Base-by-base conservation (phyloP, 1,140 invertebrate genomes). In the Cepaea nemoralis region DNA sequence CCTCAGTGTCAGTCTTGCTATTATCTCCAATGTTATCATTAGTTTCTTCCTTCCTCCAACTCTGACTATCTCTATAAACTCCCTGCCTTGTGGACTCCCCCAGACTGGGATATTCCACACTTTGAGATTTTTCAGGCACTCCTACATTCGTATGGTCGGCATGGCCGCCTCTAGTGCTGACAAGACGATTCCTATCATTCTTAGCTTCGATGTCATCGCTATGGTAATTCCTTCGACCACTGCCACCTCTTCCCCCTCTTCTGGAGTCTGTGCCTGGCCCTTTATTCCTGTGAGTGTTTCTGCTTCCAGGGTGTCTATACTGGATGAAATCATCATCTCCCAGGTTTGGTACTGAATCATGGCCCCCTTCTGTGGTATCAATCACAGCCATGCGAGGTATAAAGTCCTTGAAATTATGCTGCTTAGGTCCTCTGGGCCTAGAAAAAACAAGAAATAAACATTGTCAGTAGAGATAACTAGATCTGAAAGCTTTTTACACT, bases 371-470 rank as follows among this genome's bases (percentile, higher is more conserved):
- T 73, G 66, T 82, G 22, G 83, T 83, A 37, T 83, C 83, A 39
- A 83, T 83, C 8, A 83, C 80, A 40, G 80, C 83, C 79, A 83
- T 81, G 12, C 80, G 74, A 37, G 67, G 83, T 10, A 87, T 73
- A 50, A 82, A 87, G 33, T 87, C 86, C 31, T 77, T 27, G 14
- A 80, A 85, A 48, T 33, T 66, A 67, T 27, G 84, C 42, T 55
- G 63, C 71, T 45, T 84, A 19, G 81, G 75, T 10, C 67, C 67
- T 59, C 50, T 48, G 2, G 19, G n/a, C 33, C 71, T 74, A 35
- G 22, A 35, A 35, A 59, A 27, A 39, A 0, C 37, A 40, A 42
- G 16, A 80, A 40, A 45, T 45, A 5, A 24, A 33, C 45, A 50
- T 31, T 16, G n/a, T n/a, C n/a, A n/a, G n/a, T n/a, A n/a, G n/a